phyloP scores from a whole-genome alignment of 53 echinoderm and acorn worm genomes.

The Stichopus horrens region DNA sequence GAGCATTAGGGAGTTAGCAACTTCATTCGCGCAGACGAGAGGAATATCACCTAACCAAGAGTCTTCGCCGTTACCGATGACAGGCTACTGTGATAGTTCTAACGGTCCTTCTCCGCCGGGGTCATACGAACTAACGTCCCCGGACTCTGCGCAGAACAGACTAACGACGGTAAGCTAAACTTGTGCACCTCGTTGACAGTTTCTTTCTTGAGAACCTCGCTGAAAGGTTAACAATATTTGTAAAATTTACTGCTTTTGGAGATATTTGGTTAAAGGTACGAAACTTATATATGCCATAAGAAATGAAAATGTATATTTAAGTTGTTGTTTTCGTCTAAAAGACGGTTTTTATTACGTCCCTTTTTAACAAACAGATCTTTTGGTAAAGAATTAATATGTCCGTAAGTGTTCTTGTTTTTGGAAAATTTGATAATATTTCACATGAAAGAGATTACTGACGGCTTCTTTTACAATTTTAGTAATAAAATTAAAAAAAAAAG shows the following conservation, averaged over 20 bases:
- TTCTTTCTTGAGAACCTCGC: neutral
- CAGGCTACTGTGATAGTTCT: constrained; percentile 2
- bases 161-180: constrained; percentile 30
- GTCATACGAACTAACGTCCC: constrained; percentile 18
- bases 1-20: neutral
- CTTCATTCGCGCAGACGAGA: neutral
- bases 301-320: no score
- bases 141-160: neutral
- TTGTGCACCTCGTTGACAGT: neutral
- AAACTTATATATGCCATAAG: no score
- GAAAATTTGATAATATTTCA: no score
- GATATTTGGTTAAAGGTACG: no score
- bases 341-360: no score
- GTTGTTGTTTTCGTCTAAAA: no score
- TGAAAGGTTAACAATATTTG: neutral
- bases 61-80: constrained; percentile 2
- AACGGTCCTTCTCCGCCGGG: constrained; percentile 1
- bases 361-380: no score
- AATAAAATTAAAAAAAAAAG: no score
- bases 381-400: no score
- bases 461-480: no score
- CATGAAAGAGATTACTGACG: no score
- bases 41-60: neutral
- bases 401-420: no score
- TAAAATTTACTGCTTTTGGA: neutral